phyloP scores from a whole-genome alignment of 1,140 invertebrate genomes.

The Brachionus koreanus region DNA sequence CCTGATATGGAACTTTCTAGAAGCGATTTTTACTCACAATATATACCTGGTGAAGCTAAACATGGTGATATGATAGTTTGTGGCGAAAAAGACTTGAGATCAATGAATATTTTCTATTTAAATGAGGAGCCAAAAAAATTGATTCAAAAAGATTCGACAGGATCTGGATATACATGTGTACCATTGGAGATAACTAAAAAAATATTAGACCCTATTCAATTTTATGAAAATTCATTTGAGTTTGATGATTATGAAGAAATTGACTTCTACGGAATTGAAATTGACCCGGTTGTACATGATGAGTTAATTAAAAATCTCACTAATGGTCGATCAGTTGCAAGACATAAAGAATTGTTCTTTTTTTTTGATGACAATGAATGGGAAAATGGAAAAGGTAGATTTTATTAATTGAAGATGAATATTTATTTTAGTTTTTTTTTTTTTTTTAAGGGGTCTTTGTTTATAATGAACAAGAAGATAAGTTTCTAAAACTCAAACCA shows the following conservation, averaged over 20 bases:
- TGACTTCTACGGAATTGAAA: slow-evolving; percentile 27
- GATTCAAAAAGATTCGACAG: slow-evolving; percentile 13
- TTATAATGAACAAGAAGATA: not conserved
- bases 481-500: not conserved
- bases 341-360: not conserved
- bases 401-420: not conserved
- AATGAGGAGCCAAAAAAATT: not conserved
- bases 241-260: slow-evolving; percentile 15
- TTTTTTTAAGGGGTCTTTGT: not conserved
- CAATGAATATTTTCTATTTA: slow-evolving; percentile 29
- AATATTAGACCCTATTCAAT: not conserved
- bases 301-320: not conserved
- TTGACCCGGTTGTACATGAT: not conserved
- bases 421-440: not conserved
- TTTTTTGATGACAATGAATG: slow-evolving; percentile 39
- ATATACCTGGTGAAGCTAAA: not conserved
- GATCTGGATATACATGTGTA: slow-evolving; percentile 8
- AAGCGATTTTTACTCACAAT: not conserved
- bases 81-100: slow-evolving; percentile 28
- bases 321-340: not conserved
- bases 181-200: slow-evolving; percentile 3
- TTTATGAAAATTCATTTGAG: not conserved
- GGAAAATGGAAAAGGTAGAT: not conserved
- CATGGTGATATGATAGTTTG: slow-evolving; percentile 30
- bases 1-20: not conserved